A percentile compares a stretch with the other conserved stretches of the same genome.
Conservation (phyloP, 2,797 vertebrate genomes). For the Enteromius argenteus region DNA sequence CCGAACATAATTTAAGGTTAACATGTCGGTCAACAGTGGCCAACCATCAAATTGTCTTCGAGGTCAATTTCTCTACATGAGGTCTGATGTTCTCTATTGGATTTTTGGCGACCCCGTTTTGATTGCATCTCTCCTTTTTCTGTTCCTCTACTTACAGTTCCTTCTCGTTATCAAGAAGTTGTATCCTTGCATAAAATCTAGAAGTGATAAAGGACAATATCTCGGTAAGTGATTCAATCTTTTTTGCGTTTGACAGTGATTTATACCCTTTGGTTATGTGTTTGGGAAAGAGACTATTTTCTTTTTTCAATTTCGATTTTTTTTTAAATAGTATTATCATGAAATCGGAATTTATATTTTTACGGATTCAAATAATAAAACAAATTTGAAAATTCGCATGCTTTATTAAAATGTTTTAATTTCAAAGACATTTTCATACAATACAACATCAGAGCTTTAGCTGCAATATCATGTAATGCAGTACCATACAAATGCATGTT, state of each 20-base stretch:
- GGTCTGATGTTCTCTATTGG: constrained; percentile 67
- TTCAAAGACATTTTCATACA: neutral
- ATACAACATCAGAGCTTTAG: neutral
- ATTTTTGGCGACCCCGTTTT: constrained; percentile 70
- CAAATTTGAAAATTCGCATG: constrained; percentile 3
- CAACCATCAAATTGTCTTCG: constrained; percentile 57
- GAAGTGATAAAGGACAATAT: constrained; percentile 73
- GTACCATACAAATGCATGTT: neutral
- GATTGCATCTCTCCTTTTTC: constrained; percentile 69
- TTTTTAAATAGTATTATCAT: constrained; percentile 30
- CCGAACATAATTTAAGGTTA: constrained; percentile 68
- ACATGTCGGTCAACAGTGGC: constrained; percentile 62
- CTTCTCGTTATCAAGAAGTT: constrained; percentile 72
- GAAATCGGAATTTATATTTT: constrained; percentile 37
- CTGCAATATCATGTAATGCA: neutral
- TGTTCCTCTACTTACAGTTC: constrained; percentile 66
- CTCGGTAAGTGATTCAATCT: constrained; percentile 77
- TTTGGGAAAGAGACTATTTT: constrained; percentile 28
- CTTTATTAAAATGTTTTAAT: constrained; percentile 30
- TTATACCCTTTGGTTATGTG: constrained; percentile 43
- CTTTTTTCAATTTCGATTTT: constrained; percentile 2
- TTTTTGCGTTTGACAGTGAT: constrained; percentile 51
- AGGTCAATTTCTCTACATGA: constrained; percentile 69
- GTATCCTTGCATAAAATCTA: constrained; percentile 68
- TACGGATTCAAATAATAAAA: constrained; percentile 1